Base-by-base conservation (phyloP, 2,888 invertebrate species). In the Papilio gigon region DNA sequence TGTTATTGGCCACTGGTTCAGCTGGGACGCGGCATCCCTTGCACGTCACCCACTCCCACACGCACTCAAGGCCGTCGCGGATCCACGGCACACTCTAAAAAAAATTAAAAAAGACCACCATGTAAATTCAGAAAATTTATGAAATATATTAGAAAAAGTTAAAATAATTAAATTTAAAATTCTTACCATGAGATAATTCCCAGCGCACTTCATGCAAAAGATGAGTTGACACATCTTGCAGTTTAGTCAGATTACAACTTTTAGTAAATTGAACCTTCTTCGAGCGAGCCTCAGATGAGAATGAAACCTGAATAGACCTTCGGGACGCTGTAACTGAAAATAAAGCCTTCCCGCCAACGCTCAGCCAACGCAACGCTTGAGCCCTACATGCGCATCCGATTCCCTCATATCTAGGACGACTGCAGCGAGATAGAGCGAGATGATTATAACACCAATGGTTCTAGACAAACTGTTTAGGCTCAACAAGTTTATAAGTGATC, bases 381-480 rank as follows among this genome's bases (percentile, higher is more conserved):
- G 20, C 20, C 22, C 8, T 67, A 42, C 2, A 30, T 56, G 53
- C 30, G 9, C 20, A 4, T 44, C n/a, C 47, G 1, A 47, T 59
- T 12, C 66, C 12, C 11, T 59, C 47, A 22, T 30, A 4, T 0
- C 2, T 25, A 30, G 14, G 17, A 12, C 6, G 9, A 9, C 9
- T 50, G 11, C 12, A n/a, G 22, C 33, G 20, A 40, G 67, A 30
- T 33, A 56, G 67, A 67, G 40, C 12, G 67, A 62, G 67, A 67
- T 30, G 56, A 20, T 56, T 14, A 47, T 44, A 44, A 30, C 20
- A 14, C 33, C 25, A 30, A 44, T 17, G 17, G 17, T n/a, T n/a
- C n/a, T 27, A 27, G 44, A 27, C 17, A 61, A 61, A 61, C 12
- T n/a, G 12, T 25, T 25, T 20, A 42, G 42, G 17, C 17, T 22